phyloP scores from a whole-genome alignment of 2,888 invertebrate genomes.

The Campaea margaritaria region DNA sequence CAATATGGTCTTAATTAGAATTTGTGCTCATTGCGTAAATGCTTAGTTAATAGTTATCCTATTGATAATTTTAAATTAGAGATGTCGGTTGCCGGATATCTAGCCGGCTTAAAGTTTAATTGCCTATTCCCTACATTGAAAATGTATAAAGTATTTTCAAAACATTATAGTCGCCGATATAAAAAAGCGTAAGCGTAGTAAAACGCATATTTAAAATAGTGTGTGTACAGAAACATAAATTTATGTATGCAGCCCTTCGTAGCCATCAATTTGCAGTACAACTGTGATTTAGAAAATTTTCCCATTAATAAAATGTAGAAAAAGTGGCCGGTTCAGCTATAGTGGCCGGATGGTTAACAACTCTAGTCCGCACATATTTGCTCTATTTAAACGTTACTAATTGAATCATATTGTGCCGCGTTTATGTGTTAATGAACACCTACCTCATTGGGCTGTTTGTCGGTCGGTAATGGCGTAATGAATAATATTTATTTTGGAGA shows the following conservation, averaged over 20 bases:
- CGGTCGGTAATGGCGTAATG: conserved; percentile 17
- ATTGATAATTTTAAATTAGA: conserved; percentile 21
- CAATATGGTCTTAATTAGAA: conserved; percentile 49
- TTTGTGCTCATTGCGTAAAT: conserved; percentile 42
- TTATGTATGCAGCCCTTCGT: too few species aligned
- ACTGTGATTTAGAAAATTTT: too few species aligned
- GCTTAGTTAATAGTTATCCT: conserved; percentile 35
- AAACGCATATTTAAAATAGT: too few species aligned
- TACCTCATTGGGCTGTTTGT: conserved; percentile 13
- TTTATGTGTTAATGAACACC: conserved; percentile 20
- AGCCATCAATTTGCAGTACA: too few species aligned
- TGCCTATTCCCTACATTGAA: too few species aligned
- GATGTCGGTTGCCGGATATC: conserved; percentile 13
- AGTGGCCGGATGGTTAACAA: neutral
- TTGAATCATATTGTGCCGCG: conserved; percentile 45
- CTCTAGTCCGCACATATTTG: conserved; percentile 24
- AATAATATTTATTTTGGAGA: conserved; percentile 33
- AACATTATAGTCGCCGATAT: too few species aligned
- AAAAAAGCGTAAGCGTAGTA: too few species aligned
- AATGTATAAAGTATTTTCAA: too few species aligned
- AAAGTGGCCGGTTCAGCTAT: neutral
- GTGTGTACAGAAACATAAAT: too few species aligned
- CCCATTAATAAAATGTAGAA: too few species aligned
- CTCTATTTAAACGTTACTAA: conserved; percentile 40
- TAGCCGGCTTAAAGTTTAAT: neutral